Evolutionary conservation across 1,140 invertebrate genomes (phyloP).

Genomic region (Neuroterus valhalla): DNA sequence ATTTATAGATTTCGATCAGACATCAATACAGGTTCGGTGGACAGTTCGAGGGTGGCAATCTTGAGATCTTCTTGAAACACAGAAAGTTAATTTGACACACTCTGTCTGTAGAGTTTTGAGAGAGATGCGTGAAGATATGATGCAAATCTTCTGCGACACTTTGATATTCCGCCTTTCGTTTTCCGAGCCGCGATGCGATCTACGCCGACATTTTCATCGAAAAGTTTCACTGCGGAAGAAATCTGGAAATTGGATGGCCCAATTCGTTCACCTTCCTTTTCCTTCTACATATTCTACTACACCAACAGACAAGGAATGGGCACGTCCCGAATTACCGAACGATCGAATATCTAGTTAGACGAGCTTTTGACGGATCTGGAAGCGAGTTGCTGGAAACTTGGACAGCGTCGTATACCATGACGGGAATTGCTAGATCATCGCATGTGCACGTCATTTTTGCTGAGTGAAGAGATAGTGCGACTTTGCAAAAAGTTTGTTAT

Average conservation of each 20-base stretch:
- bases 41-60: too few relatives aligned
- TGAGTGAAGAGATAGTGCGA: too few relatives aligned
- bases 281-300: neutral
- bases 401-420: slow-evolving; percentile 23
- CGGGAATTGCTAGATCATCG: neutral
- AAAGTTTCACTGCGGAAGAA: slow-evolving; percentile 17
- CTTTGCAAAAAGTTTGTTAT: too few relatives aligned
- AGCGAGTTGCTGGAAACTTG: slow-evolving; percentile 9
- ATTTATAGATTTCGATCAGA: too few relatives aligned
- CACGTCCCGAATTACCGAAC: slow-evolving; percentile 25
- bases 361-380: slow-evolving; percentile 20
- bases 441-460: too few relatives aligned
- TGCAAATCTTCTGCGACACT: neutral
- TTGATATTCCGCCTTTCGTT: slow-evolving; percentile 16
- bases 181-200: neutral
- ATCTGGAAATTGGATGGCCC: slow-evolving; percentile 21
- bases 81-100: too few relatives aligned
- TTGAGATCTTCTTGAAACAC: too few relatives aligned
- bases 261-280: neutral
- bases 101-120: neutral
- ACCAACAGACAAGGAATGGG: neutral
- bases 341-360: slow-evolving; percentile 21
- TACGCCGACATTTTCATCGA: slow-evolving; percentile 15
- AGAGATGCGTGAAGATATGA: neutral
- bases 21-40: too few relatives aligned